These are phyloP conservation scores for Eueides isabella DNA, from an alignment of 1,140 invertebrate genomes.

Conservation along the genomic window DNA sequence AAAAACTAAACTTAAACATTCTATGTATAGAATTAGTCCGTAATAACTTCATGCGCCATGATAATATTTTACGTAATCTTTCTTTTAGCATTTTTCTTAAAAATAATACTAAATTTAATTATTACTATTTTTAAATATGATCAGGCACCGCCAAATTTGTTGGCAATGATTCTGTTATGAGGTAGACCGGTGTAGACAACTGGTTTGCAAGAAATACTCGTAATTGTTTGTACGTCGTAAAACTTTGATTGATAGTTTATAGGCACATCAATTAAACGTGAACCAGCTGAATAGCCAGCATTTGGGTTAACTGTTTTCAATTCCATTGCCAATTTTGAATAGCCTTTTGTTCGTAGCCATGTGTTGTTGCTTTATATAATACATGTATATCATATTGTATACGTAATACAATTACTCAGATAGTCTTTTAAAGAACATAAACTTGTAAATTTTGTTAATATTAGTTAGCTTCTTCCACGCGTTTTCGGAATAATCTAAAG, in stretches of 20 bases:
- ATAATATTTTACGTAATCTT: too few relatives aligned
- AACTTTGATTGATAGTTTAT: constrained; percentile 76
- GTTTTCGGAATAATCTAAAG: too few relatives aligned
- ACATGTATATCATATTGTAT: background rate
- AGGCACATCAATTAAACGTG: constrained; percentile 68
- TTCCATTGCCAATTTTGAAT: constrained; percentile 59
- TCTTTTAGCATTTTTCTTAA: background rate
- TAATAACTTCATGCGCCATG: background rate
- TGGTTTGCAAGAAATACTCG: constrained; percentile 53
- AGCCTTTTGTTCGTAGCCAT: constrained; percentile 45
- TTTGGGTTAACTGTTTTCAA: constrained; percentile 74
- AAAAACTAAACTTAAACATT: background rate
- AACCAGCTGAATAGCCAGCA: constrained; percentile 57
- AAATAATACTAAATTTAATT: background rate
- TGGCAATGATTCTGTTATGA: constrained; percentile 20
- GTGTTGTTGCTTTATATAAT: constrained; percentile 28
- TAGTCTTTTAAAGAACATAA: background rate
- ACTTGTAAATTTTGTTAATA: too few relatives aligned
- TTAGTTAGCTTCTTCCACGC: too few relatives aligned
- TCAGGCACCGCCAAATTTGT: background rate
- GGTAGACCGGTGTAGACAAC: constrained; percentile 53
- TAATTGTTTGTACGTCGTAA: constrained; percentile 69
- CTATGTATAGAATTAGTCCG: background rate
- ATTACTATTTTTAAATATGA: constrained; percentile 16
- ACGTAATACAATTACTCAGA: background rate